These are phyloP conservation scores for Dendrophyllia cribrosa DNA, from an alignment of 64 coral and sea anemone species.

Conservation along the genomic window DNA sequence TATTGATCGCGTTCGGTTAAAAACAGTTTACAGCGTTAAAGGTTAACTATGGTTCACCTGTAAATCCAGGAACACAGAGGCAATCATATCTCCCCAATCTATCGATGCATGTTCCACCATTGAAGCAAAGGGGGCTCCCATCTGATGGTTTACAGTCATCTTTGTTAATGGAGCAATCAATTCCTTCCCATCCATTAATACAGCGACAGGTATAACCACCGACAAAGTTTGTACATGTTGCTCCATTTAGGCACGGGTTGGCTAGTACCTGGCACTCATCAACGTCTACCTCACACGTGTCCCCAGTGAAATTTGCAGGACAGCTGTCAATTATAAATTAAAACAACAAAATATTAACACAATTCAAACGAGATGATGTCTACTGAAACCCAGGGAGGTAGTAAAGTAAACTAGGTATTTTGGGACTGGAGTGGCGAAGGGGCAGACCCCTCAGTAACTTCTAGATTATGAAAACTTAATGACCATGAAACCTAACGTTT, in stretches of 20 bases:
- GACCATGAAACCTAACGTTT: too few species aligned
- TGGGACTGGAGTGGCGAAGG: too few species aligned
- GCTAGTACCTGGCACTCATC: conserved; percentile 73
- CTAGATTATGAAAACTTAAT: too few species aligned
- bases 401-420: neutral
- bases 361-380: too few species aligned
- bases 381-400: neutral
- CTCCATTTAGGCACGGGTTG: conserved; percentile 84
- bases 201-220: conserved; percentile 87
- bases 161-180: conserved; percentile 81
- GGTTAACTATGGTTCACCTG: conserved; percentile 41
- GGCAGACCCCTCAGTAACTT: too few species aligned
- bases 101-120: conserved; percentile 86
- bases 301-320: conserved; percentile 74
- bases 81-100: conserved; percentile 58
- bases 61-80: conserved; percentile 42
- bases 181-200: conserved; percentile 81
- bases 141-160: conserved; percentile 57
- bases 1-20: too few species aligned
- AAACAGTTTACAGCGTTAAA: too few species aligned
- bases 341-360: neutral
- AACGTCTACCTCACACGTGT: conserved; percentile 65
- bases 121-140: conserved; percentile 26
- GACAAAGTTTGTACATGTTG: conserved; percentile 61
- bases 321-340: conserved; percentile 50